phyloP scores from a whole-genome alignment of 2,797 vertebrate species.

The Siniperca obscura region DNA sequence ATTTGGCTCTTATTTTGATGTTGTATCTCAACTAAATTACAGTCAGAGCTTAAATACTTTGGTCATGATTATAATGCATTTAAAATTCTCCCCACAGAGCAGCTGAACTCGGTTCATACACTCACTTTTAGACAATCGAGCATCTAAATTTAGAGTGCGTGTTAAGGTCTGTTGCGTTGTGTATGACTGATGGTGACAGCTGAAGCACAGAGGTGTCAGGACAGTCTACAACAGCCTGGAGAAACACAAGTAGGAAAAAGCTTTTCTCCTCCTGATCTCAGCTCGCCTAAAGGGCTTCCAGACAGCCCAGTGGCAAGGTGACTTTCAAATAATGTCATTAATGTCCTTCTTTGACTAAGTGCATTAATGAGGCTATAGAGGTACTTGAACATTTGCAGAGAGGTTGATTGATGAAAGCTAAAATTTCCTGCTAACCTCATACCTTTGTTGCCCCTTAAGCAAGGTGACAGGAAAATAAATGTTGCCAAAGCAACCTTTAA shows the following conservation, averaged over 20 bases:
- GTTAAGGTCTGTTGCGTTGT: conserved; percentile 65
- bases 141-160: conserved; percentile 72
- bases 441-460: conserved; percentile 48
- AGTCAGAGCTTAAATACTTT: neutral
- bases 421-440: conserved; percentile 32
- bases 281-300: conserved; percentile 35
- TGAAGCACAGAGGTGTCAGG: conserved; percentile 70
- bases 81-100: conserved; percentile 8
- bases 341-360: conserved; percentile 44
- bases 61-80: neutral
- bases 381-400: conserved; percentile 33
- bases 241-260: conserved; percentile 40
- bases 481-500: conserved; percentile 10
- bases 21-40: neutral
- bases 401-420: conserved; percentile 60
- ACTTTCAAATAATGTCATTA: conserved; percentile 67
- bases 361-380: conserved; percentile 63
- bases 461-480: conserved; percentile 43
- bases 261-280: conserved; percentile 31
- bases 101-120: conserved; percentile 38
- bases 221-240: conserved; percentile 44
- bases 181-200: conserved; percentile 78
- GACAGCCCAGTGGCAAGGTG: conserved; percentile 56
- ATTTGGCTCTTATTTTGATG: neutral
- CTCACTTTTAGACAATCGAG: conserved; percentile 49